These are phyloP conservation scores for Rhabdornis inornatus DNA, from an alignment of 2,113 vertebrate species.

Conservation along the genomic window DNA sequence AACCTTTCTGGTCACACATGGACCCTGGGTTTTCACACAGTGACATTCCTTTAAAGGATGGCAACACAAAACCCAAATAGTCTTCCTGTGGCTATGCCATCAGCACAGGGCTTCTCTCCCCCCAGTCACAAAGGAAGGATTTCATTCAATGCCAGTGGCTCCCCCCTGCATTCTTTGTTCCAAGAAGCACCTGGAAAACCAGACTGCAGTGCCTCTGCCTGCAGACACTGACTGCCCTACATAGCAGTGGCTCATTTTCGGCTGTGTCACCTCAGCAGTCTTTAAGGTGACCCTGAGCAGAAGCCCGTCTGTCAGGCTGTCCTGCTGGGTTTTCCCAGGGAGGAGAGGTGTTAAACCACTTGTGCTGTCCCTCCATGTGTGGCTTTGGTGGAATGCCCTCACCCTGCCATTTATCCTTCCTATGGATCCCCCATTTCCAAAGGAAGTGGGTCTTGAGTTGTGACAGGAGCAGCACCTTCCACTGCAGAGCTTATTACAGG, in stretches of 20 bases:
- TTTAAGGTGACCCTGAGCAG: not conserved
- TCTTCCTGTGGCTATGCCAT: not conserved
- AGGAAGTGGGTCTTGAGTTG: not conserved
- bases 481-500: not conserved
- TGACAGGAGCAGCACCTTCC: not conserved
- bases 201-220: not conserved
- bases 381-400: not conserved
- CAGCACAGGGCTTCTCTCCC: not conserved
- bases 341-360: not conserved
- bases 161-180: not conserved
- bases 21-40: not conserved
- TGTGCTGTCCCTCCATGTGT: accelerated
- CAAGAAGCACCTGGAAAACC: not conserved
- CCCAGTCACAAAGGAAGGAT: not conserved
- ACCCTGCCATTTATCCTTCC: not conserved
- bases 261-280: not conserved
- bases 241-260: accelerated
- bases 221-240: accelerated
- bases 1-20: not conserved
- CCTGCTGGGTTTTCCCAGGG: not conserved
- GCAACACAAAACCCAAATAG: not conserved
- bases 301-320: not conserved
- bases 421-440: not conserved
- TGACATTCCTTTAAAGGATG: not conserved
- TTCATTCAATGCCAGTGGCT: not conserved